phyloP scores from a whole-genome alignment of 2,888 invertebrate species.

The Lampropteryx suffumata region DNA sequence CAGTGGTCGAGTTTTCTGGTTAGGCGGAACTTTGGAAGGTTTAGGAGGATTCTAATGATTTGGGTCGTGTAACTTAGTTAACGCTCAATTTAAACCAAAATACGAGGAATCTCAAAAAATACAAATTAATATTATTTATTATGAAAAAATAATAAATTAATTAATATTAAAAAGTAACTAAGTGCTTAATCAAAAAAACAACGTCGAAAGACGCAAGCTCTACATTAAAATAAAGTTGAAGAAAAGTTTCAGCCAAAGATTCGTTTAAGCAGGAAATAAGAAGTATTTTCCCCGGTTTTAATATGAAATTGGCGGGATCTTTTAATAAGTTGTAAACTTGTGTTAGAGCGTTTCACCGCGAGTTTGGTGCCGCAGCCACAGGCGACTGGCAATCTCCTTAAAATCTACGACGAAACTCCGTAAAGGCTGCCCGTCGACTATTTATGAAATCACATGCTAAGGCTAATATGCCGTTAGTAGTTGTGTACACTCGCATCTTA shows the following conservation, averaged over 20 bases:
- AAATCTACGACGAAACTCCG: slow-evolving; percentile 71
- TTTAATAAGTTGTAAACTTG: slow-evolving; percentile 76
- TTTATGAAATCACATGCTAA: slow-evolving; percentile 66
- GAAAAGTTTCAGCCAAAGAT: slow-evolving; percentile 34
- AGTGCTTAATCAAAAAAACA: slow-evolving; percentile 19
- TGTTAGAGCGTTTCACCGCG: slow-evolving; percentile 60
- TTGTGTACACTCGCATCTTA: slow-evolving; percentile 41
- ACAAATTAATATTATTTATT: too few species aligned
- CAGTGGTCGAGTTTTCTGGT: slow-evolving; percentile 40
- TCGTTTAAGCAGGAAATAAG: slow-evolving; percentile 47
- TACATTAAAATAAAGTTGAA: slow-evolving; percentile 20
- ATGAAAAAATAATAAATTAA: too few species aligned
- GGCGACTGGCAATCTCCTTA: slow-evolving; percentile 77
- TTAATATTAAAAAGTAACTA: slow-evolving; percentile 15
- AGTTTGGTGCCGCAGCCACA: slow-evolving; percentile 61
- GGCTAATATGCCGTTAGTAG: slow-evolving; percentile 54
- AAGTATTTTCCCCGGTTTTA: slow-evolving; percentile 59
- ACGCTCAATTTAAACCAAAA: not conserved
- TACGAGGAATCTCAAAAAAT: too few species aligned
- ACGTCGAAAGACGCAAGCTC: slow-evolving; percentile 14
- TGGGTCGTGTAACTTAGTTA: not conserved
- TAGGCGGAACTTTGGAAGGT: slow-evolving; percentile 31
- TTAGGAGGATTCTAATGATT: slow-evolving; percentile 24
- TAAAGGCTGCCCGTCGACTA: slow-evolving; percentile 55
- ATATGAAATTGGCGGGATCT: slow-evolving; percentile 67